Evolutionary conservation across 2,113 vertebrate species (phyloP), one percentile per base, ranked within the genome.

Genomic region (Lophura nycthemera): DNA sequence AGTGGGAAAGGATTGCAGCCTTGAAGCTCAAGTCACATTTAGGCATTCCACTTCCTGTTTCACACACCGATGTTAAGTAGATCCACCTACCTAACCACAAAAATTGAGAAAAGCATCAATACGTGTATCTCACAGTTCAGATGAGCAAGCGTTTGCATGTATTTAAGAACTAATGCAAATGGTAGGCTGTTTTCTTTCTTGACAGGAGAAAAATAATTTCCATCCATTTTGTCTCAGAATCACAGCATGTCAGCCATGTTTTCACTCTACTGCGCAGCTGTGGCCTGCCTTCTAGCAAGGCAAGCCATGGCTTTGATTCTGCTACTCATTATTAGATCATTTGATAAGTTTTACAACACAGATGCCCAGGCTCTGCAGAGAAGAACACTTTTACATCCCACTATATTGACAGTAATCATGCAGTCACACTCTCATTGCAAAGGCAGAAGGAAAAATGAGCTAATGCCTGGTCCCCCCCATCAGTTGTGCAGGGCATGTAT

Each of bases 131-230:
- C 71, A 76, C 87, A 85, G 63, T 21, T 85, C 71, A 87, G 71
- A 70, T 77, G 32, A 88, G 66, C 34, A 48, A 83, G 40, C 10
- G 48, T 73, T 92, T n/a, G 27, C 66, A 59, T 65, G 25, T 10
- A n/a, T 85, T 86, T 65, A 91, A 82, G 70, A 27, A 48, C 43
- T 66, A 25, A 45, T 36, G 25, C 85, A 95, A 87, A 85, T 66
- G 85, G 59, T 5, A 42, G 36, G 47, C 43, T 82, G 30, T 43
- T 88, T 92, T 73, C 54, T 85, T 82, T 78, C 61, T 79, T 50
- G 15, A 15, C 18, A 59, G 34, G 13, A 84, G 67, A 78, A 70
- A 69, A 24, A 80, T 32, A 54, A 22, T 1, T 48, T 74, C 61
- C 47, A 52, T 69, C 63, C 7, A 2, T 22, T 90, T 93, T 57